These are phyloP conservation scores for Drosophila buzzatii DNA, from an alignment of 2,888 invertebrate species.

Conservation along the genomic window DNA sequence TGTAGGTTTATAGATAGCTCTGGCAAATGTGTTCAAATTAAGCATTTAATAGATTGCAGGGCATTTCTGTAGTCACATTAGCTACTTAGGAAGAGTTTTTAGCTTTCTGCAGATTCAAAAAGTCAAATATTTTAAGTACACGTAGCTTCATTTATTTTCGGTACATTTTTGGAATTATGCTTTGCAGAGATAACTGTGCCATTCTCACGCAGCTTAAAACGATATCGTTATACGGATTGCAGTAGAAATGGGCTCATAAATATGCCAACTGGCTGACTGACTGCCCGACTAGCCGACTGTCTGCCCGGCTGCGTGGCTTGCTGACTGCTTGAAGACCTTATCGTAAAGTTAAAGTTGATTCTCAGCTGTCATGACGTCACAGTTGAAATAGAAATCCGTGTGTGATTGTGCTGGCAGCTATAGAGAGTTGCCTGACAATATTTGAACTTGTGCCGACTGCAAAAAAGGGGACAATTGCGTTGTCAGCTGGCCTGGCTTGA, in stretches of 20 bases:
- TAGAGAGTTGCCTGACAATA: constrained; percentile 56
- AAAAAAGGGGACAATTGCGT: constrained; percentile 45
- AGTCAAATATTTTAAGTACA: constrained; percentile 22
- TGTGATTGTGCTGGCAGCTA: constrained; percentile 11
- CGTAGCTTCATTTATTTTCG: constrained; percentile 22
- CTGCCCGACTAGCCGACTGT: constrained; percentile 37
- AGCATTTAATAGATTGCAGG: constrained; percentile 6
- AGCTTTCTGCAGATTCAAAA: constrained; percentile 3
- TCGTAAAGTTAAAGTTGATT: constrained; percentile 37
- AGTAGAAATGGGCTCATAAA: constrained; percentile 67
- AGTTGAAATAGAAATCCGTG: constrained; percentile 48
- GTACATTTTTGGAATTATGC: constrained; percentile 20
- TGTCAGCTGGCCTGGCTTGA: constrained; percentile 33
- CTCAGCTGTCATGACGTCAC: constrained; percentile 61
- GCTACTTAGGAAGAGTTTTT: background rate
- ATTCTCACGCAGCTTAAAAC: constrained; percentile 74
- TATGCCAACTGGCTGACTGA: constrained; percentile 60
- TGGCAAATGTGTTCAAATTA: background rate
- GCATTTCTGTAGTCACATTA: background rate
- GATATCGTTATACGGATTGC: constrained; percentile 51
- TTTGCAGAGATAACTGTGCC: constrained; percentile 59
- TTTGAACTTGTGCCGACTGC: constrained; percentile 63
- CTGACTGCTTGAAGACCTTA: constrained; percentile 43
- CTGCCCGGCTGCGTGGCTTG: constrained; percentile 15
- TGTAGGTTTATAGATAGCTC: no score